These are phyloP conservation scores for Sphaerophoria taeniata DNA, from an alignment of 2,888 invertebrate genomes.

Conservation along the genomic window DNA sequence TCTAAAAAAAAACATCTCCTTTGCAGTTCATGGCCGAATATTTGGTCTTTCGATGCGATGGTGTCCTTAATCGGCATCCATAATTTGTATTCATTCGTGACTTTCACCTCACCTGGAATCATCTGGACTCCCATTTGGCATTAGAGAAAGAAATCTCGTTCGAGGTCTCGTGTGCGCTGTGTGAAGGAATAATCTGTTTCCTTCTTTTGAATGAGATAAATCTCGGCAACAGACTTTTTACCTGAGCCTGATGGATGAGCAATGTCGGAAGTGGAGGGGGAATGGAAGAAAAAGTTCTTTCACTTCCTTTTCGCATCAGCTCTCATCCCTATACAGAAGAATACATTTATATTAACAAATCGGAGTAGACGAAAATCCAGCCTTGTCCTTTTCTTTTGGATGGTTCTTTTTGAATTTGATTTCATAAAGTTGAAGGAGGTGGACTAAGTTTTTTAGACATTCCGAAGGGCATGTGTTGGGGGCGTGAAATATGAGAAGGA, in stretches of 20 bases:
- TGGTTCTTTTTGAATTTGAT: constrained; percentile 12
- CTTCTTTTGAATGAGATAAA: constrained; percentile 61
- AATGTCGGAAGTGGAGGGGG: neutral
- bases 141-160: constrained; percentile 28
- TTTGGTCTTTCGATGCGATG: constrained; percentile 29
- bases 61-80: constrained; percentile 56
- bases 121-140: constrained; percentile 64
- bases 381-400: neutral
- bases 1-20: constrained; percentile 9
- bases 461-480: neutral
- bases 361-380: neutral
- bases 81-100: constrained; percentile 72
- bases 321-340: neutral
- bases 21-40: neutral
- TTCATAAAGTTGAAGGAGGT: neutral
- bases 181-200: constrained; percentile 49
- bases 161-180: neutral
- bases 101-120: constrained; percentile 30
- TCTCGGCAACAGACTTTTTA: constrained; percentile 41
- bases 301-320: neutral
- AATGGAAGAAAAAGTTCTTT: constrained; percentile 14
- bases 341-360: constrained; percentile 6
- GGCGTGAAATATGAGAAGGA: neutral
- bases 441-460: neutral
- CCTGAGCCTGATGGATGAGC: constrained; percentile 18